These are phyloP conservation scores for Hydrozoanthus gracilis DNA, from an alignment of 92 coral and sea anemone genomes.

Conservation along the genomic window DNA sequence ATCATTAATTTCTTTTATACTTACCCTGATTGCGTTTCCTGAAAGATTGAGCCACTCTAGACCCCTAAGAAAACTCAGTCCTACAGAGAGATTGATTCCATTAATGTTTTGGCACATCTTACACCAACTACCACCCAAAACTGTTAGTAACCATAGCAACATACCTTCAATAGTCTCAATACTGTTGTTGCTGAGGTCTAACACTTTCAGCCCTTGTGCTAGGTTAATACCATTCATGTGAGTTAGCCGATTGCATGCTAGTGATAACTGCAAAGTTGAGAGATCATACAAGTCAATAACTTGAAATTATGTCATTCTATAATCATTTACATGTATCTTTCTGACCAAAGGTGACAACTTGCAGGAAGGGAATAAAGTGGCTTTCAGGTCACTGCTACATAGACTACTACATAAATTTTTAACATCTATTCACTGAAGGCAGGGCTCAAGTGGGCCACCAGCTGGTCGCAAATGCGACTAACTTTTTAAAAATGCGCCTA, in stretches of 20 bases:
- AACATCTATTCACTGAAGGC: no score
- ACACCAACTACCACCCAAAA: no score
- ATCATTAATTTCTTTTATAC: neutral
- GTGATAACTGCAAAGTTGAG: conserved; percentile 64
- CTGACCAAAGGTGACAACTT: no score
- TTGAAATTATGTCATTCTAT: neutral
- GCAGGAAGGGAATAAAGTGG: no score
- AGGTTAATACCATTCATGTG: conserved; percentile 82
- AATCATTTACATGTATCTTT: no score
- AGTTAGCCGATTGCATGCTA: conserved; percentile 77
- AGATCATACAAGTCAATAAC: no score
- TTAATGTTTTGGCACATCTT: no score
- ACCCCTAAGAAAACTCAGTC: conserved; percentile 73
- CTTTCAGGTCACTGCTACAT: no score
- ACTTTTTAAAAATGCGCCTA: no score
- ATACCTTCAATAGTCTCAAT: conserved; percentile 88
- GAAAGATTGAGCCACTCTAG: conserved; percentile 92
- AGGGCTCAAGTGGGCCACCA: no score
- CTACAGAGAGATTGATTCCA: conserved; percentile 37
- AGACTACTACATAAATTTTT: no score
- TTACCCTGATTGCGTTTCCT: conserved; percentile 92
- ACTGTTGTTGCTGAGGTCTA: conserved; percentile 89
- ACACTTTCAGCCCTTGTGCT: conserved; percentile 71
- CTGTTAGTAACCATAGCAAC: neutral
- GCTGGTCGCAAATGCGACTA: no score